A percentile compares a stretch with the other conserved stretches of the same genome.
These are phyloP conservation scores for Diorhabda carinulata DNA, from an alignment of 1,140 invertebrate genomes.

Conservation along the genomic window DNA sequence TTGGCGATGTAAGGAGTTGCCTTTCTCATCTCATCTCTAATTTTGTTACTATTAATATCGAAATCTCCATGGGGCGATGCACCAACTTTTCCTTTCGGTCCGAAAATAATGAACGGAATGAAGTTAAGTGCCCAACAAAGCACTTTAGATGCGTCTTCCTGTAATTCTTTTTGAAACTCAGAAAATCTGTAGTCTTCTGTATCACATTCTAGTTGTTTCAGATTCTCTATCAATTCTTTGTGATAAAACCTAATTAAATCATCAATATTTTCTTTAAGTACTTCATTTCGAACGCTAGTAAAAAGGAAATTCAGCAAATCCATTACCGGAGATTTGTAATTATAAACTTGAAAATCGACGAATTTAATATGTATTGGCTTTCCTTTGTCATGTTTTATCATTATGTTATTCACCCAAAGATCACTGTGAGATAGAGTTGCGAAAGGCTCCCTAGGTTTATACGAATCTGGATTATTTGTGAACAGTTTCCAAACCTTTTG, in stretches of 20 bases:
- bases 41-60: not conserved
- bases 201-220: conserved; percentile 5
- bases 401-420: conserved; percentile 14
- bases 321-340: conserved; percentile 50
- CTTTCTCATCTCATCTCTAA: conserved; percentile 3
- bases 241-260: conserved; percentile 52
- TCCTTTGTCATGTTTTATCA: conserved; percentile 6
- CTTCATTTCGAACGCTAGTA: conserved; percentile 47
- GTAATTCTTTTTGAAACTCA: not conserved
- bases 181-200: not conserved
- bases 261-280: conserved; percentile 46
- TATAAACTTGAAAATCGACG: conserved; percentile 58
- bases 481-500: too few species aligned
- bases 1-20: not conserved
- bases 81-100: not conserved
- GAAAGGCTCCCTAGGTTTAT: not conserved
- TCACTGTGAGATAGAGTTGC: conserved; percentile 6
- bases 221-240: not conserved
- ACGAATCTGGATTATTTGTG: too few species aligned
- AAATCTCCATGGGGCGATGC: not conserved
- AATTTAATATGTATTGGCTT: conserved; percentile 6
- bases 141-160: not conserved
- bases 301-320: conserved; percentile 57
- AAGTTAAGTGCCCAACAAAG: conserved; percentile 2
- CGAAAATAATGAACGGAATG: conserved; percentile 9